Conservation (phyloP, 2,113 vertebrate genomes). For the Lasiurus borealis region DNA sequence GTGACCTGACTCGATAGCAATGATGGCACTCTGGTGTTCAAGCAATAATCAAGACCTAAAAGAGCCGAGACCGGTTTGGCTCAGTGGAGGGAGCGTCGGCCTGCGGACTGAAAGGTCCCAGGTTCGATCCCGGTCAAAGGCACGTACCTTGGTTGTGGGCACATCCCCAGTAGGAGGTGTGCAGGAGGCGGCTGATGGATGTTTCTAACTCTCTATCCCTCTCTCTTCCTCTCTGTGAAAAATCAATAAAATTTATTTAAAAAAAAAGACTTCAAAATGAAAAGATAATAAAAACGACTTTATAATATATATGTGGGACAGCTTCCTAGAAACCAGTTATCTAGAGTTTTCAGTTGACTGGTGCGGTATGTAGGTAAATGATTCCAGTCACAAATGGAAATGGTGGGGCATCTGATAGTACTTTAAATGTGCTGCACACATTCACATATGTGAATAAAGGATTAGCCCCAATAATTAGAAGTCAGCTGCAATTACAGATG, state of each 20-base stretch:
- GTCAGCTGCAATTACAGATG: slow-evolving; percentile 9
- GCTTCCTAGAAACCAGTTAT: not conserved
- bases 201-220: too few species aligned
- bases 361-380: not conserved
- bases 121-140: too few species aligned
- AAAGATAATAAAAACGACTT: slow-evolving; percentile 1
- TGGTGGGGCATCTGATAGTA: not conserved
- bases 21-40: not conserved
- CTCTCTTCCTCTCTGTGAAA: too few species aligned
- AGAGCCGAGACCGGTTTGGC: too few species aligned
- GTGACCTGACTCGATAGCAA: not conserved
- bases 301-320: not conserved
- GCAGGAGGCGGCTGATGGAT: too few species aligned
- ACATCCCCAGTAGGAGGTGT: too few species aligned
- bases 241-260: too few species aligned
- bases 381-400: not conserved
- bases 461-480: slow-evolving; percentile 49
- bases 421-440: not conserved
- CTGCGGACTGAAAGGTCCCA: too few species aligned
- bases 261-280: not conserved
- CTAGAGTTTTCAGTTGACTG: not conserved
- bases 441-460: not conserved
- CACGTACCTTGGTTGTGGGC: too few species aligned
- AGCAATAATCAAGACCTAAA: not conserved
- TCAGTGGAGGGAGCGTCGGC: too few species aligned